Base-by-base conservation (phyloP, 2,113 vertebrate species). In the Gorsachius goisagi region DNA sequence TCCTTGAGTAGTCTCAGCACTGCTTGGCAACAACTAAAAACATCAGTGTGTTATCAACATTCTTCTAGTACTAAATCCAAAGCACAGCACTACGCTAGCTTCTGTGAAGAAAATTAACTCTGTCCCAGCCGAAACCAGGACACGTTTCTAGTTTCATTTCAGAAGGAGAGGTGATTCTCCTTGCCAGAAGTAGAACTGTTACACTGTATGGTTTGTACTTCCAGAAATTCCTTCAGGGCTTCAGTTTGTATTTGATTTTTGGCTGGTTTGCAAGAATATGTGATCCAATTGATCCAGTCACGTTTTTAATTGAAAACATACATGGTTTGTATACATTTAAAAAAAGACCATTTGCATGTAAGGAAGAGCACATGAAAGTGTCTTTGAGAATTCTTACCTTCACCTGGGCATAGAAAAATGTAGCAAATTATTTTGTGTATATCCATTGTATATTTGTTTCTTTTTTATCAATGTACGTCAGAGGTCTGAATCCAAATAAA, bases 191-290 rank as follows among this genome's bases (percentile, higher is more conserved):
- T 49, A 85, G 79, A 93, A 37, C 20, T 79, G 41, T 66, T 85
- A 41, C 67, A 23, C 76, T 55, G 14, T 49, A 58, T 83, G 60
- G 49, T 83, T 96, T 95, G 18, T 96, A 89, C 83, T 92, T 96
- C 50, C 75, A 95, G 60, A 91, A 96, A 74, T 95, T 96, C 83
- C 93, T 96, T 95, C 56, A 56, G 60, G 81, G 67, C 86, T 96
- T 90, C 79, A 92, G 90, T 95, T 94, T 86, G 60, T 92, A n/a
- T 92, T 96, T 94, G 82, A 68, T 71, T 96, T 84, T 97, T 96
- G 93, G 71, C 96, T 88, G 64, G 56, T 73, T 92, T 96, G 80
- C 82, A 96, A 73, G 89, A 85, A 75, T 92, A 88, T 24, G 58
- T 76, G 62, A 92, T 96, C 87, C 85, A 85, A 45, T 90, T 0